Evolutionary conservation across 2,797 vertebrate genomes (phyloP).

Genomic region (Siniperca obscura): DNA sequence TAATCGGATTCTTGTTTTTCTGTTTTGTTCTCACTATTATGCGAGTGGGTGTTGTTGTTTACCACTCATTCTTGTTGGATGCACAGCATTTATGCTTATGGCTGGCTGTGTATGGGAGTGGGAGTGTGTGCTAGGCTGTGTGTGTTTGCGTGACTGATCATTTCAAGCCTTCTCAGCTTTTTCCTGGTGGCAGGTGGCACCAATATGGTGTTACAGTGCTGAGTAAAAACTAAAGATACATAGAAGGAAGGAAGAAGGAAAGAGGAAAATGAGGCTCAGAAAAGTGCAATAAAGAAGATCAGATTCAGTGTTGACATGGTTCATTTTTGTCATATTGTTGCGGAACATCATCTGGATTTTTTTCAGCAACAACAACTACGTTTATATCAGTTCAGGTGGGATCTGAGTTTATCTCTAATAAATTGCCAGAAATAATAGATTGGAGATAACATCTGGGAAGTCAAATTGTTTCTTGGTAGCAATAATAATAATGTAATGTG

Average conservation of each 20-base stretch:
- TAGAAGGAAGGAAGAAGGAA: not conserved
- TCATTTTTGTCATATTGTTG: not conserved
- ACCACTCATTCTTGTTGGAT: conserved; percentile 39
- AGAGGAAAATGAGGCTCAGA: not conserved
- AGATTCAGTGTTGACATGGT: not conserved
- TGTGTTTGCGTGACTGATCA: conserved; percentile 57
- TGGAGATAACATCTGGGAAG: not conserved
- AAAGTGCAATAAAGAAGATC: not conserved
- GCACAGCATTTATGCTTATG: conserved; percentile 37
- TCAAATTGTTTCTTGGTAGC: not conserved
- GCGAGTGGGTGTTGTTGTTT: conserved; percentile 60
- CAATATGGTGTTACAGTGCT: conserved; percentile 42
- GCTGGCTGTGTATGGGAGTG: conserved; percentile 31
- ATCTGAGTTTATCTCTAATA: not conserved
- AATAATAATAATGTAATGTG: no score
- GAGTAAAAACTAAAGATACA: conserved; percentile 20
- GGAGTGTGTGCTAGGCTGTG: conserved; percentile 26
- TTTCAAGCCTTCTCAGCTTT: conserved; percentile 58
- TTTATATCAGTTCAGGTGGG: not conserved
- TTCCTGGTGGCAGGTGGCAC: conserved; percentile 61
- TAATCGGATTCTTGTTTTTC: conserved; percentile 67
- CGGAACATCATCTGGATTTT: not conserved
- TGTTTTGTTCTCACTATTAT: conserved; percentile 52
- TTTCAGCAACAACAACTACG: not conserved
- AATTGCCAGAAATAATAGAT: not conserved